phyloP scores from a whole-genome alignment of 2,113 vertebrate species.

The Mesocricetus auratus region DNA sequence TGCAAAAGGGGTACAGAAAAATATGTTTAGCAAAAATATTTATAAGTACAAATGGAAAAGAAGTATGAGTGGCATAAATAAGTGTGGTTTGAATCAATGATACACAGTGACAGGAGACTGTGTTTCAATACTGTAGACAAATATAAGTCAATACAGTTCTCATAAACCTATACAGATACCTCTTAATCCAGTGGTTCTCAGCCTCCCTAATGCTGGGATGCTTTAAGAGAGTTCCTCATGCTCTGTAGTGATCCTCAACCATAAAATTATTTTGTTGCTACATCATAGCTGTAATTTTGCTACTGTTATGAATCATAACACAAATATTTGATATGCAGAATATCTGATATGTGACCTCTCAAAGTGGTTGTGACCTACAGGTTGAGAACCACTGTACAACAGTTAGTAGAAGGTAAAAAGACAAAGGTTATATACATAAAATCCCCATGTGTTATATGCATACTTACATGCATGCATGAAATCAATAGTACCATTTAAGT shows the following conservation, averaged over 20 bases:
- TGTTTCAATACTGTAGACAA: background rate
- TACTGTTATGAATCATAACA: background rate
- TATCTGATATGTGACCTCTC: no score
- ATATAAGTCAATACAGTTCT: background rate
- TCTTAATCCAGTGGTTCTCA: background rate
- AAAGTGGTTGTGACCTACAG: background rate
- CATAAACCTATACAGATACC: background rate
- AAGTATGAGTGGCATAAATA: background rate
- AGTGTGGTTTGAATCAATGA: background rate
- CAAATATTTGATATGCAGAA: background rate
- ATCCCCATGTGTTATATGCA: background rate
- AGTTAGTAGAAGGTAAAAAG: background rate
- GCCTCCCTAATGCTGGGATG: background rate
- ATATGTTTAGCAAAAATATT: background rate
- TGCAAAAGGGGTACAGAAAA: background rate
- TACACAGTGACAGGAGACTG: background rate
- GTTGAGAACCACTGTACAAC: background rate
- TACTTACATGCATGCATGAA: background rate
- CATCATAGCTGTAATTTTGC: background rate
- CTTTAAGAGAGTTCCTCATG: background rate
- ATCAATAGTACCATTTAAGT: background rate
- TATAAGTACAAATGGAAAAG: background rate
- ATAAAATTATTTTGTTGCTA: background rate
- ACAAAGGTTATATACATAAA: background rate
- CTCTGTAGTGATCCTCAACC: background rate